Evolutionary conservation across 1,140 invertebrate species (phyloP), one percentile per base, ranked within the genome.

Genomic region (Harlomillsia oculata): DNA sequence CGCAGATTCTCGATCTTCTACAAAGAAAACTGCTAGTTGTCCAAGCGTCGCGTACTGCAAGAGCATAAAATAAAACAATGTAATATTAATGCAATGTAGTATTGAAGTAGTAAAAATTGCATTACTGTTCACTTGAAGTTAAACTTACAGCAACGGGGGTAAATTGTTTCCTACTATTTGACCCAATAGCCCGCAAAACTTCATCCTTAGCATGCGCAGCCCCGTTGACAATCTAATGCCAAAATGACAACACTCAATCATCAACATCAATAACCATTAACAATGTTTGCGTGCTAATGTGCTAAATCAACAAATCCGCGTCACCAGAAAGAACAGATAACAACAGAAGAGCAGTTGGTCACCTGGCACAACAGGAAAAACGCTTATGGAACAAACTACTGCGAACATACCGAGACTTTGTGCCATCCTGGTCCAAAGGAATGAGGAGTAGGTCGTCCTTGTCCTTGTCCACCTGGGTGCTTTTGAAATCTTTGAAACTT

Each of bases 341-440:
- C n/a, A n/a, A n/a, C n/a, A n/a, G n/a, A n/a, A n/a, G n/a, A n/a
- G n/a, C n/a, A n/a, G n/a, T n/a, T n/a, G n/a, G n/a, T n/a, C n/a
- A n/a, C n/a, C n/a, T n/a, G n/a, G 21, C 13, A 53, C n/a, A n/a
- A n/a, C 34, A 50, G 23, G 11, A 9, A 30, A 55, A 23, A 25
- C 16, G 16, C 28, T 30, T 28, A 48, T 28, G 48, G 14, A 14
- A 50, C 13, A 16, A 16, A 32, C n/a, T 32, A 43, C n/a, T 14
- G 16, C 32, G n/a, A 37, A 39, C 60, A 54, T 37, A 62, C 60
- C n/a, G 53, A 54, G 13, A 62, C 28, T 59, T 62, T 62, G 23
- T 62, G 55, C 60, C 60, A 62, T 3, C 26, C 23, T 9, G 60
- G 60, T 5, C 60, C 60, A 30, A 62, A 62, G 8, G 5, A 25